Evolutionary conservation across 2,113 vertebrate species (phyloP), one percentile per base, ranked within the genome.

Genomic region (Nesogale talazaci): DNA sequence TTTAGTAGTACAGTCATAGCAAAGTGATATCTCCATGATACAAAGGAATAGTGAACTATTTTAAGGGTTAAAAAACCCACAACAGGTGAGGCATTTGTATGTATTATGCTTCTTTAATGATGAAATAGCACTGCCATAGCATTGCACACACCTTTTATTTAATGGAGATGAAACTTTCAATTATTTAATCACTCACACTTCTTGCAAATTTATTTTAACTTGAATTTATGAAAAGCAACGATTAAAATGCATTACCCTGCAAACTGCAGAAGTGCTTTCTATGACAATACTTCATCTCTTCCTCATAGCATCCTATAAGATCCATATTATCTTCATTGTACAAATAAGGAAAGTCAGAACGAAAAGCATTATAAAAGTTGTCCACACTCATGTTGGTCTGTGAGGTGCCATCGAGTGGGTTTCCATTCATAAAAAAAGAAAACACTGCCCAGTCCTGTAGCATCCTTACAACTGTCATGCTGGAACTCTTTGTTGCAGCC

Each of bases 161-260:
- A 85, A 3, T 38, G 36, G 19, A 78, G 40, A 84, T 92, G 10
- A 92, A 3, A 77, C 16, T 75, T 83, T 88, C 65, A 7, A 77
- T 84, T 76, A 90, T 80, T 84, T 80, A 81, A 82, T 89, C 22
- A 72, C 27, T 1, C 70, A 22, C 36, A 19, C 0, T 25, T 89
- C 15, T 92, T 80, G 85, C 11, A 57, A 16, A 36, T 72, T 79
- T 83, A 89, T 74, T 91, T 81, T 83, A 91, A 89, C 31, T 87
- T 95, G 76, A 38, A 69, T 78, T 90, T 87, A 79, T 23, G 42
- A 72, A 88, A 40, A 67, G 23, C 2, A 46, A 67, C 57, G 56
- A 56, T 81, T n/a, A 69, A 69, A 87, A 63, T 84, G 4, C 16
- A 57, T 25, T 84, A 34, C 16, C 57, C 63, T 70, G 46, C 19